Evolutionary conservation across 1,140 invertebrate species (phyloP).

Genomic region (Panulirus ornatus): DNA sequence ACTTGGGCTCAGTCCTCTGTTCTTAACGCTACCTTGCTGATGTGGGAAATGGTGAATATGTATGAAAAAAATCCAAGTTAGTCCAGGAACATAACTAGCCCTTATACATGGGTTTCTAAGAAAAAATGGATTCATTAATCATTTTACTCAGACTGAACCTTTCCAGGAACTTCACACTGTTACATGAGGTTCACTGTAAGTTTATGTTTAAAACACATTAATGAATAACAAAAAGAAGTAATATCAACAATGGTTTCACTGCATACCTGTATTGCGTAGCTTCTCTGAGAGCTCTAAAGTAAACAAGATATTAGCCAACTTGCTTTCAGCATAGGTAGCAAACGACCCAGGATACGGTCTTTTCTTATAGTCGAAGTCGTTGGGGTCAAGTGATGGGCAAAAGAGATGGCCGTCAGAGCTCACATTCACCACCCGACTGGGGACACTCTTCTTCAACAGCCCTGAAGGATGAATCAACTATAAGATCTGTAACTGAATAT

Average conservation of each 20-base stretch:
- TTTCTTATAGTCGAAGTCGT: constrained; percentile 53
- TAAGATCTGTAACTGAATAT: background rate
- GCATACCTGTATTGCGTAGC: constrained; percentile 13
- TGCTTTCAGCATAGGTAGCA: constrained; percentile 22
- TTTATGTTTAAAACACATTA: background rate
- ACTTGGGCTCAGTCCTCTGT: too few species aligned
- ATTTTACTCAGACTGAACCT: too few species aligned
- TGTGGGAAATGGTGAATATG: too few species aligned
- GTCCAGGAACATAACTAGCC: too few species aligned
- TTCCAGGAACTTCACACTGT: too few species aligned
- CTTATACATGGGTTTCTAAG: too few species aligned
- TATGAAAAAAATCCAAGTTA: too few species aligned
- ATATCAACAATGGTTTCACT: background rate
- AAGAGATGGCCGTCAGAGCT: constrained; percentile 15
- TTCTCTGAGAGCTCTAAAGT: constrained; percentile 34
- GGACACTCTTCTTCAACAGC: constrained; percentile 53
- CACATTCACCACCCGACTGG: constrained; percentile 54
- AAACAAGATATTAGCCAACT: constrained; percentile 39
- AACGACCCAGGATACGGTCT: background rate
- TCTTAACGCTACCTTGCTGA: too few species aligned
- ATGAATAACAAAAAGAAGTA: background rate
- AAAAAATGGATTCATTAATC: too few species aligned
- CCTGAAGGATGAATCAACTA: constrained; percentile 26
- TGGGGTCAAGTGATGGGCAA: constrained; percentile 10
- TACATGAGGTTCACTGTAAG: too few species aligned